phyloP scores from a whole-genome alignment of 1,140 invertebrate species.

The Drosophila tropicalis region DNA sequence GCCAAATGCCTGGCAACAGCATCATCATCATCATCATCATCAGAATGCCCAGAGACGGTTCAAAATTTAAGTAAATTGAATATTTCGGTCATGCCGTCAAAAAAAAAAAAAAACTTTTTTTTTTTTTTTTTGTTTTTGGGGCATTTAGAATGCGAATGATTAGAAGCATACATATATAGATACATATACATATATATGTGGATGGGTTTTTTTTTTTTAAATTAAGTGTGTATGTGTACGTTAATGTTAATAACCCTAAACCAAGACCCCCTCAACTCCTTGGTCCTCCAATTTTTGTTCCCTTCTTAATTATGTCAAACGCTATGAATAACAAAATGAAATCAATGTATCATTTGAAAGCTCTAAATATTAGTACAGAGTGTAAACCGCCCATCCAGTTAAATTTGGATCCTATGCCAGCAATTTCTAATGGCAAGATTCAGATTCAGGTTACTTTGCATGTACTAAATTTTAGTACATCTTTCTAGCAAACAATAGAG shows the following conservation, averaged over 20 bases:
- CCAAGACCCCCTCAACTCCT: background rate
- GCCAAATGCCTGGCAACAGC: conserved; percentile 30
- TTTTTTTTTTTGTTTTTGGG: no score
- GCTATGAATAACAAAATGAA: background rate
- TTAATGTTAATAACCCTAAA: background rate
- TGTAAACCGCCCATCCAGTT: no score
- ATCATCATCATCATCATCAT: conserved; percentile 22
- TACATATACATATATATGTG: conserved; percentile 3
- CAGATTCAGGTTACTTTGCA: background rate
- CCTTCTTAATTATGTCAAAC: background rate
- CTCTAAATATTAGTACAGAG: no score
- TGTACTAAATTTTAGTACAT: conserved; percentile 1
- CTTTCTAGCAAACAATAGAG: no score
- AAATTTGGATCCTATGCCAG: no score
- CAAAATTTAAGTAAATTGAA: conserved; percentile 73
- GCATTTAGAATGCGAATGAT: background rate
- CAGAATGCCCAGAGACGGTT: conserved; percentile 61
- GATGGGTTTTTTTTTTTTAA: no score
- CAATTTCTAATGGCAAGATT: no score
- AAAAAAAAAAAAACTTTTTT: background rate
- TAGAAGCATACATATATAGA: conserved; percentile 7
- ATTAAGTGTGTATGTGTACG: background rate
- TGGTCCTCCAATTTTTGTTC: background rate
- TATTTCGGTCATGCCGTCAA: conserved; percentile 53
- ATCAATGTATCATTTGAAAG: background rate